Conservation (phyloP, 1,140 invertebrate species). For the Lineus longissimus region DNA sequence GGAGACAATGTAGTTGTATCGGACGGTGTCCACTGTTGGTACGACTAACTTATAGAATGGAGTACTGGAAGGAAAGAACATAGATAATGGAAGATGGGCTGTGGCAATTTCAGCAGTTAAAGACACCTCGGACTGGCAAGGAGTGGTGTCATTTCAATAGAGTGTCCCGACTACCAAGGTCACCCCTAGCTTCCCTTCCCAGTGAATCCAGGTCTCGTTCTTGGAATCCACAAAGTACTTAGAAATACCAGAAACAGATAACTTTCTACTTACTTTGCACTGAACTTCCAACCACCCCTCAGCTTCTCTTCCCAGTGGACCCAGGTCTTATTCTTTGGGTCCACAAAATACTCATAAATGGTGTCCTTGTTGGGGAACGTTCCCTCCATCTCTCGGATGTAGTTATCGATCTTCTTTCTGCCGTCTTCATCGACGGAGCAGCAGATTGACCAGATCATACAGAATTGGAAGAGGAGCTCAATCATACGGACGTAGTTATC, state of each 20-base stretch:
- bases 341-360: slow-evolving; percentile 82
- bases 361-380: slow-evolving; percentile 79
- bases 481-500: slow-evolving; percentile 57
- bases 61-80: slow-evolving; percentile 55
- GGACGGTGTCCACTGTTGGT: slow-evolving; percentile 76
- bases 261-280: slow-evolving; percentile 59
- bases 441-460: slow-evolving; percentile 78
- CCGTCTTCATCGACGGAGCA: slow-evolving; percentile 74
- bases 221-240: too few species aligned
- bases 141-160: too few species aligned
- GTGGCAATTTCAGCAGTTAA: not conserved
- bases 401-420: slow-evolving; percentile 73
- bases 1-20: slow-evolving; percentile 70
- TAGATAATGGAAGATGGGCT: not conserved
- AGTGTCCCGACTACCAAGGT: too few species aligned
- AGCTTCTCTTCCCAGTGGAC: slow-evolving; percentile 75
- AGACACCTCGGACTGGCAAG: not conserved
- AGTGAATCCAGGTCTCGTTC: too few species aligned
- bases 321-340: slow-evolving; percentile 65
- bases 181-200: too few species aligned
- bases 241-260: too few species aligned
- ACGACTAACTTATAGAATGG: slow-evolving; percentile 79
- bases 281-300: slow-evolving; percentile 66
- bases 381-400: slow-evolving; percentile 75
- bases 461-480: slow-evolving; percentile 76